Evolutionary conservation across 1,140 invertebrate species (phyloP).

Genomic region (Triops longicaudatus): DNA sequence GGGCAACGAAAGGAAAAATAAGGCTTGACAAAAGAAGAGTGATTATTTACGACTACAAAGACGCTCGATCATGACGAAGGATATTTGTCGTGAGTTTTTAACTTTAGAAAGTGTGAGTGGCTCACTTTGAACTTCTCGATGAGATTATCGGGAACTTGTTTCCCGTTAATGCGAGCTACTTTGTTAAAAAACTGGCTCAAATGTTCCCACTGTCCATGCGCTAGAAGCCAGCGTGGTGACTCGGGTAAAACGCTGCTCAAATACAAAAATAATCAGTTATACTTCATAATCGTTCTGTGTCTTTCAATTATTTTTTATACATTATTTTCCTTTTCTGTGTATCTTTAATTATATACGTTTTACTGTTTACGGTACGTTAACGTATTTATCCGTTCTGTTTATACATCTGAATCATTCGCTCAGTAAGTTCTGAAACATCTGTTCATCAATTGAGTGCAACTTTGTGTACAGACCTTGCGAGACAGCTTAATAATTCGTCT

Average conservation of each 20-base stretch:
- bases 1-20: too few species aligned
- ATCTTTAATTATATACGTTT: too few species aligned
- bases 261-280: not conserved
- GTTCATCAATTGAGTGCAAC: too few species aligned
- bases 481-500: too few species aligned
- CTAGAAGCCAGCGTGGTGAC: conserved; percentile 37
- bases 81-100: not conserved
- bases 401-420: too few species aligned
- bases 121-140: conserved; percentile 28
- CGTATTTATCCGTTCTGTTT: too few species aligned
- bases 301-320: too few species aligned
- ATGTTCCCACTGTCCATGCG: conserved; percentile 30
- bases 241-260: conserved; percentile 36
- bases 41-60: conserved; percentile 20
- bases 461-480: too few species aligned
- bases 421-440: too few species aligned
- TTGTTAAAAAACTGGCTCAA: conserved; percentile 32
- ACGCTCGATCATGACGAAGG: not conserved
- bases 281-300: too few species aligned
- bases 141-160: conserved; percentile 27
- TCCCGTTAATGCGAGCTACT: conserved; percentile 35
- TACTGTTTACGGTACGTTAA: too few species aligned
- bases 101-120: not conserved
- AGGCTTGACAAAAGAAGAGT: conserved; percentile 17
- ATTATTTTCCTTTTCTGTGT: too few species aligned